Percentiles rank a stretch among this genome's conserved stretches.
Evolutionary conservation across 1,140 invertebrate species (phyloP).

Genomic region (Melitaea cinxia): DNA sequence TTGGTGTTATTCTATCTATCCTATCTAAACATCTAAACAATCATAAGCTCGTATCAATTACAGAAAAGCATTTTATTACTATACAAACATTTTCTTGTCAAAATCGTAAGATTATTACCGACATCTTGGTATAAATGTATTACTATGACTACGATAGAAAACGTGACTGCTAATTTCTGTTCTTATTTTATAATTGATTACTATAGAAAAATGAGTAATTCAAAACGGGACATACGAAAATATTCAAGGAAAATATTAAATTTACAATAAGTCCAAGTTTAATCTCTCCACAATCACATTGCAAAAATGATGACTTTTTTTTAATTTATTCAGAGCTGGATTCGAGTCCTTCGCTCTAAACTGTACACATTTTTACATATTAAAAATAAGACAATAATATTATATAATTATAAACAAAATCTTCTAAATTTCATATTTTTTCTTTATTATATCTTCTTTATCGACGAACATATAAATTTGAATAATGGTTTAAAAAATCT

Average conservation of each 20-base stretch:
- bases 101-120: slow-evolving; percentile 77
- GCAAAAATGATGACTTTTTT: slow-evolving; percentile 59
- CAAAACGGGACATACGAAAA: slow-evolving; percentile 59
- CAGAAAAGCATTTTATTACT: slow-evolving; percentile 58
- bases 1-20: slow-evolving; percentile 64
- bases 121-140: slow-evolving; percentile 74
- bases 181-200: slow-evolving; percentile 47
- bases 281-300: slow-evolving; percentile 76
- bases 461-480: too few species aligned
- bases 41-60: slow-evolving; percentile 64
- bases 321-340: too few species aligned
- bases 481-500: too few species aligned
- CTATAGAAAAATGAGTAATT: slow-evolving; percentile 51
- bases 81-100: slow-evolving; percentile 76
- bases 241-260: slow-evolving; percentile 58
- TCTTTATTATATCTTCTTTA: too few species aligned
- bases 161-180: slow-evolving; percentile 40
- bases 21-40: slow-evolving; percentile 75
- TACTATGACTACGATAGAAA: slow-evolving; percentile 45
- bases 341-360: too few species aligned
- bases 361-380: too few species aligned
- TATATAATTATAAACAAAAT: too few species aligned
- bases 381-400: too few species aligned
- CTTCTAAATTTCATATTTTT: too few species aligned
- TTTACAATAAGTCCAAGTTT: slow-evolving; percentile 56